Percentiles rank a stretch among this genome's conserved stretches.
These are phyloP conservation scores for Isoperla grammatica DNA, from an alignment of 2,888 invertebrate species.

Conservation along the genomic window DNA sequence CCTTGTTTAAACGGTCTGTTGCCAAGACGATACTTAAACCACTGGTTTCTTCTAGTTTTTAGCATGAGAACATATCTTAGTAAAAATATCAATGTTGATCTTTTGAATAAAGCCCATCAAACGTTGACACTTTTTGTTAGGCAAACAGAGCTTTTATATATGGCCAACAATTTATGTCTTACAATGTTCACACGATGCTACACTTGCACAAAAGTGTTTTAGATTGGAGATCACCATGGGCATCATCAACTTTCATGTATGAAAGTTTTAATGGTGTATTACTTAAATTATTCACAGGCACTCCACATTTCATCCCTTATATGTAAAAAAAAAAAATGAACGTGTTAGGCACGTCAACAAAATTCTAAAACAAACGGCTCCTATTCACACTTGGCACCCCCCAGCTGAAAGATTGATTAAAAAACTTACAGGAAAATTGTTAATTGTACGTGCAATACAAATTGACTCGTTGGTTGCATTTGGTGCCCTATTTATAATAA, in stretches of 20 bases:
- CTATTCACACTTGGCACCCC: too few species aligned
- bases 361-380: background rate
- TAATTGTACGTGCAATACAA: too few species aligned
- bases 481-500: too few species aligned
- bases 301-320: too few species aligned
- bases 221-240: background rate
- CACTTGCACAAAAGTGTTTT: background rate
- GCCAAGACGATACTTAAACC: conserved; percentile 1
- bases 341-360: background rate
- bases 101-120: background rate
- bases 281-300: background rate
- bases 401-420: too few species aligned
- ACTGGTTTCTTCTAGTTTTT: conserved; percentile 10
- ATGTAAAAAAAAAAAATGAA: too few species aligned
- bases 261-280: background rate
- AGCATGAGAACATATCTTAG: background rate
- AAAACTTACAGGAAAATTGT: too few species aligned
- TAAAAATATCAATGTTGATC: background rate
- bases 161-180: background rate
- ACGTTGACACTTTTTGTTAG: background rate
- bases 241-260: background rate
- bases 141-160: background rate
- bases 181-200: background rate
- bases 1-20: conserved; percentile 7
- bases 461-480: too few species aligned